Evolutionary conservation across 2,113 vertebrate species (phyloP).

Genomic region (Acinonyx jubatus): DNA sequence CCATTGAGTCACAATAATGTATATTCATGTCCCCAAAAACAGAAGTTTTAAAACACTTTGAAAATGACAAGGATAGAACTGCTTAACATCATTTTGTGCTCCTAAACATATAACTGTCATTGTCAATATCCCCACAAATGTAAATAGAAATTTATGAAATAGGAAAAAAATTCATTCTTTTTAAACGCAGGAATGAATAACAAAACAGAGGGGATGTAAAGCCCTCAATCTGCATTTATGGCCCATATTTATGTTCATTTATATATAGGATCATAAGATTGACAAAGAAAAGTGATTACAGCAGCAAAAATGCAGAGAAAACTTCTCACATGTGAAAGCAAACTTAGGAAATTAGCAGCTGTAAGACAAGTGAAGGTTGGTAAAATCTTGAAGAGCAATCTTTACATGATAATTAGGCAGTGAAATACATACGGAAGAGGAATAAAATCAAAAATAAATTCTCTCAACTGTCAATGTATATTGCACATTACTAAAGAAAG

Average conservation of each 20-base stretch:
- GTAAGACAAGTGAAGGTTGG: constrained; percentile 39
- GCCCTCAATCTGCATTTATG: not conserved
- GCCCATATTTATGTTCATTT: constrained; percentile 20
- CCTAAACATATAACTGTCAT: not conserved
- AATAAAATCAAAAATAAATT: constrained; percentile 62
- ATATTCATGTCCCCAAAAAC: not conserved
- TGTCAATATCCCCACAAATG: not conserved
- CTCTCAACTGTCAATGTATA: constrained; percentile 63
- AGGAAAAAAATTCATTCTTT: not conserved
- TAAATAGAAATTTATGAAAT: not conserved
- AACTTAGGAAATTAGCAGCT: constrained; percentile 52
- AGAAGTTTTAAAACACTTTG: constrained; percentile 46
- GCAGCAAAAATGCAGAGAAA: constrained; percentile 11
- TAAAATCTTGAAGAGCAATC: constrained; percentile 39
- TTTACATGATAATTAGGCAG: constrained; percentile 61
- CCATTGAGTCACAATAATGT: not conserved
- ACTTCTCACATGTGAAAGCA: constrained; percentile 29
- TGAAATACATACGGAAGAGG: constrained; percentile 55
- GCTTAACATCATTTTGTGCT: not conserved
- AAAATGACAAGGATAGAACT: not conserved
- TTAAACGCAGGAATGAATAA: constrained; percentile 30
- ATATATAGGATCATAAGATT: constrained; percentile 39
- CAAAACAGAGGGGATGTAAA: not conserved
- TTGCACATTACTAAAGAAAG: constrained; percentile 62
- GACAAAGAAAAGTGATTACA: constrained; percentile 40